phyloP scores from a whole-genome alignment of 2,797 vertebrate species.

The Danio albolineatus region DNA sequence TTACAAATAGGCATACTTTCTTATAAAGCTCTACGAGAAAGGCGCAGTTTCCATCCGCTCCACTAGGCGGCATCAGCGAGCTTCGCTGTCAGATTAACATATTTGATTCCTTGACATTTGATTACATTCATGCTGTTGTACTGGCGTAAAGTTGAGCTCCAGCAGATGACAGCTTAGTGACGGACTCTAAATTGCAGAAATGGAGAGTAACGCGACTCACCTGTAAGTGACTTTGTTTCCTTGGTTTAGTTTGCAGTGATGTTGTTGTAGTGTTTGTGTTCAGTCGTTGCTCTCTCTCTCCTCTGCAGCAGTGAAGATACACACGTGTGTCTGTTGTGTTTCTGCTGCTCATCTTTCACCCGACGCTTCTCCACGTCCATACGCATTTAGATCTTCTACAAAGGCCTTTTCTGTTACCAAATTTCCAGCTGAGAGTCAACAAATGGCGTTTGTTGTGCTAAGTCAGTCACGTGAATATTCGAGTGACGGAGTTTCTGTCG shows the following conservation, averaged over 20 bases:
- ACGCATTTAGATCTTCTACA: constrained; percentile 86
- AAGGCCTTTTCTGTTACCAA: constrained; percentile 75
- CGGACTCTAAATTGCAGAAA: background rate
- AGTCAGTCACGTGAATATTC: background rate
- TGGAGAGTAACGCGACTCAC: background rate
- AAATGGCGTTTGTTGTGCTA: constrained; percentile 74
- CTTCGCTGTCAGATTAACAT: background rate
- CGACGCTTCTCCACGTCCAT: constrained; percentile 80
- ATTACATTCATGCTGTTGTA: background rate
- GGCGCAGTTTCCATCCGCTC: constrained; percentile 22
- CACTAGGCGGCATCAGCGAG: constrained; percentile 25
- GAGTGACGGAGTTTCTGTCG: background rate
- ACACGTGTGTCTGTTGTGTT: constrained; percentile 83
- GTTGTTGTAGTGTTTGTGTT: background rate
- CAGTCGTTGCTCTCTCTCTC: background rate
- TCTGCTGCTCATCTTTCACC: constrained; percentile 87
- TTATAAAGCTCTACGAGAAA: too few species aligned
- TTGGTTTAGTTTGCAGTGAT: background rate
- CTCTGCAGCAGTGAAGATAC: constrained; percentile 88
- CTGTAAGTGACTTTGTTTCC: constrained; percentile 7
- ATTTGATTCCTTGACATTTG: background rate
- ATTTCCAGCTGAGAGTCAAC: background rate
- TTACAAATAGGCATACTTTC: too few species aligned
- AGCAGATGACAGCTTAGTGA: background rate
- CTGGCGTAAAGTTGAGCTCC: background rate